These are phyloP conservation scores for Petrocephalus zakoni DNA, from an alignment of 2,113 vertebrate species.

Conservation along the genomic window DNA sequence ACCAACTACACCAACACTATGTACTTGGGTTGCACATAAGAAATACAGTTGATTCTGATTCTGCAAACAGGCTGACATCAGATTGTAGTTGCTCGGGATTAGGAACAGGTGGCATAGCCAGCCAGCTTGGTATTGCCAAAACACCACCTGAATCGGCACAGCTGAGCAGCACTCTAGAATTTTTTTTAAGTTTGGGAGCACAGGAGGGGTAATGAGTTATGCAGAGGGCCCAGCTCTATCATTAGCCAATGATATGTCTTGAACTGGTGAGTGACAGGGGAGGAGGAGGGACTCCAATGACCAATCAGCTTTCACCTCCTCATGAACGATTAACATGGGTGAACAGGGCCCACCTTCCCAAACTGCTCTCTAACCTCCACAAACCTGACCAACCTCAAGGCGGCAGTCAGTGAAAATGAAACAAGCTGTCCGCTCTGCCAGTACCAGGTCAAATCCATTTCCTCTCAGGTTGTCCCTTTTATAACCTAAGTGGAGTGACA, in stretches of 20 bases:
- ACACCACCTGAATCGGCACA: background rate
- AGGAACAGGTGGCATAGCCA: background rate
- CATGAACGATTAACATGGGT: background rate
- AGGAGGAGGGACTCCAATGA: background rate
- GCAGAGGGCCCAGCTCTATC: background rate
- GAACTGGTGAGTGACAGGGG: background rate
- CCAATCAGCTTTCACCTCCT: background rate
- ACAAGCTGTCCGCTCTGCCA: constrained; percentile 21
- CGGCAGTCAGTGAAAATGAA: constrained; percentile 5
- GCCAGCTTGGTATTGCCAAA: background rate
- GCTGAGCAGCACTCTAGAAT: too few species aligned
- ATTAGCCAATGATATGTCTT: background rate
- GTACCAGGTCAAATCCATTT: constrained; percentile 26
- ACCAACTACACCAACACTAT: background rate
- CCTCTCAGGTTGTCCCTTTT: constrained; percentile 31
- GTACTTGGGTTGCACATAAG: background rate
- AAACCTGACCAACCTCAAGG: background rate
- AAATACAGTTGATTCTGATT: background rate
- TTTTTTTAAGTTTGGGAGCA: too few species aligned
- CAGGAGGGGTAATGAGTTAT: background rate
- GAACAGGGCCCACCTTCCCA: background rate
- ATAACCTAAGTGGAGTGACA: constrained; percentile 21
- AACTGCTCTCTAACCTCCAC: background rate
- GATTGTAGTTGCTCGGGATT: background rate
- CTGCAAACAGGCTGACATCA: background rate